phyloP scores from a whole-genome alignment of 2,888 invertebrate species.

The Drosophila neonasuta region DNA sequence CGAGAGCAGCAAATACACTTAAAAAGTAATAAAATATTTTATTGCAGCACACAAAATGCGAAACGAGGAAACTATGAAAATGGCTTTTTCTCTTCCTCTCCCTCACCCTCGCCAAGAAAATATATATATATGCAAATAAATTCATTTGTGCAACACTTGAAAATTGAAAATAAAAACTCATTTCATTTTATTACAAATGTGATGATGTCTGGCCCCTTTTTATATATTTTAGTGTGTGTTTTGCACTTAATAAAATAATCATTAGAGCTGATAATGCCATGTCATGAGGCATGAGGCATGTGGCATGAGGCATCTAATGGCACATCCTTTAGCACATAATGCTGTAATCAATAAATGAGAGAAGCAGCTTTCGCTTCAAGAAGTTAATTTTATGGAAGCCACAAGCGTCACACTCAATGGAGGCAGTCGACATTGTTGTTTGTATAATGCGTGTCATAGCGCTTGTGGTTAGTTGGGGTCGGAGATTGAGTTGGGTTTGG shows the following conservation, averaged over 20 bases:
- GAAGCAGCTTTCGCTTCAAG: constrained; percentile 41
- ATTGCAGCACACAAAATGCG: constrained; percentile 59
- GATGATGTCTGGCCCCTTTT: not conserved
- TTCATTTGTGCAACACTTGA: constrained; percentile 17
- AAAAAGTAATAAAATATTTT: constrained; percentile 77
- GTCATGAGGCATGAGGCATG: constrained; percentile 32
- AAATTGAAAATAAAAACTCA: constrained; percentile 19
- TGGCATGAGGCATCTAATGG: constrained; percentile 32
- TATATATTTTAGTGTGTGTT: not conserved
- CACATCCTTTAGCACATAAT: constrained; percentile 35
- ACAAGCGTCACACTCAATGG: constrained; percentile 26
- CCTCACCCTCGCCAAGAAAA: constrained; percentile 4
- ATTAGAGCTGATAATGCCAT: constrained; percentile 38
- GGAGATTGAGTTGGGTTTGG: constrained; percentile 5
- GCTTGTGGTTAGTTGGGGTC: constrained; percentile 18
- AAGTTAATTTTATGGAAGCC: constrained; percentile 64
- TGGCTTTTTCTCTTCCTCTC: constrained; percentile 1
- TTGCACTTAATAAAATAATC: constrained; percentile 52
- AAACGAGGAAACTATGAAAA: constrained; percentile 34
- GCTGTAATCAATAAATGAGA: constrained; percentile 69
- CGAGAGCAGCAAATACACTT: constrained; percentile 71
- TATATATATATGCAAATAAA: constrained; percentile 27
- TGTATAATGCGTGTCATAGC: constrained; percentile 65
- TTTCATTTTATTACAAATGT: not conserved
- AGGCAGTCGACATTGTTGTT: constrained; percentile 42